Conservation (phyloP, 2,797 vertebrate species). For the Geotrypetes seraphini region DNA sequence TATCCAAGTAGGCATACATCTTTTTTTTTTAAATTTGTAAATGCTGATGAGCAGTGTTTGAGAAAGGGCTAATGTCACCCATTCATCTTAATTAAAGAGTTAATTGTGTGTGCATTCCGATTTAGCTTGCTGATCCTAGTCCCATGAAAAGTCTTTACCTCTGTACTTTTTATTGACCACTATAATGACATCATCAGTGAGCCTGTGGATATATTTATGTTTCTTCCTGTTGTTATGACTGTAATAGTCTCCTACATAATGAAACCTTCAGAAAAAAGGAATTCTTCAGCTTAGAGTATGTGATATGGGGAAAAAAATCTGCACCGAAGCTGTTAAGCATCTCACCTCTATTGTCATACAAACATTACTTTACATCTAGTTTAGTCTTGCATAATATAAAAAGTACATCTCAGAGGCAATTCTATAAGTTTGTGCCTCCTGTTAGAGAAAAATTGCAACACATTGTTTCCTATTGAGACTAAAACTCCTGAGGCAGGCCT, state of each 20-base stretch:
- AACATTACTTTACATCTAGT: conserved; percentile 42
- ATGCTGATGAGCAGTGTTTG: conserved; percentile 63
- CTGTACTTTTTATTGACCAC: conserved; percentile 53
- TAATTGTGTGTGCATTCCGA: conserved; percentile 63
- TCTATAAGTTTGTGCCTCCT: no score
- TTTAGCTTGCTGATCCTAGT: conserved; percentile 45
- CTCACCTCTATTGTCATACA: conserved; percentile 36
- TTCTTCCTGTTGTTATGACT: conserved; percentile 41
- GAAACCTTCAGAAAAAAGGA: conserved; percentile 48
- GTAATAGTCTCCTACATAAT: conserved; percentile 55
- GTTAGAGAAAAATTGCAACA: no score
- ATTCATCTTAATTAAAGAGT: conserved; percentile 74
- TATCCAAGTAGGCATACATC: conserved; percentile 51
- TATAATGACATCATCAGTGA: conserved; percentile 54
- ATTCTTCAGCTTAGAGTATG: conserved; percentile 18
- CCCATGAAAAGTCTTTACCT: conserved; percentile 36
- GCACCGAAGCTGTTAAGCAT: conserved; percentile 24
- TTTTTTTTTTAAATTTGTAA: conserved; percentile 61
- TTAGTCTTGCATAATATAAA: conserved; percentile 36
- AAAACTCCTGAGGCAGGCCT: no score
- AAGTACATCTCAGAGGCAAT: no score
- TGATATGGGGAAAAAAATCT: conserved; percentile 39
- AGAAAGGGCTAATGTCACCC: conserved; percentile 59
- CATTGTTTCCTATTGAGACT: no score
- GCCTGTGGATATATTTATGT: conserved; percentile 46